These are phyloP conservation scores for Amblyraja radiata DNA, from an alignment of 2,797 vertebrate species.

Conservation along the genomic window DNA sequence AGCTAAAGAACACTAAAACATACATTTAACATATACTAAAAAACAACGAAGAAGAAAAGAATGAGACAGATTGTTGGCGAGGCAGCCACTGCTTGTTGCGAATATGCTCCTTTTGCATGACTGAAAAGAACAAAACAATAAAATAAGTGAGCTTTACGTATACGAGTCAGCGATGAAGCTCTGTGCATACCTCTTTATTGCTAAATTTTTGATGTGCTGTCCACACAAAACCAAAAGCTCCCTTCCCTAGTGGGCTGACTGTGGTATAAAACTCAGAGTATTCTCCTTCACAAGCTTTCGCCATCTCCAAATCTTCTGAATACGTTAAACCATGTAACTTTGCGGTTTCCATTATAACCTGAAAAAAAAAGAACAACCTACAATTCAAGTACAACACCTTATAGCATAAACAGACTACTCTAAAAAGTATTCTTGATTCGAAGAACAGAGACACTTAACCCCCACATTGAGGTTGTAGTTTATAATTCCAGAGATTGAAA, in stretches of 20 bases:
- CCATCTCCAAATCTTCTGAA: slow-evolving; percentile 68
- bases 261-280: slow-evolving; percentile 75
- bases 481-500: background rate
- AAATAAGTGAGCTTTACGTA: background rate
- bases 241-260: slow-evolving; percentile 73
- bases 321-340: slow-evolving; percentile 55
- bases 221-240: slow-evolving; percentile 92
- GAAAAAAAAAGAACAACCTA: background rate
- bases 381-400: background rate
- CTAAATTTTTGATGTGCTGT: slow-evolving; percentile 62
- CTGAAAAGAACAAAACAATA: background rate
- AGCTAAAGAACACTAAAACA: too few species aligned
- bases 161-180: background rate
- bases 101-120: background rate
- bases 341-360: slow-evolving; percentile 44
- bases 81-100: background rate
- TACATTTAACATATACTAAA: too few species aligned
- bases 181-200: slow-evolving; percentile 63
- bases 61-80: too few species aligned
- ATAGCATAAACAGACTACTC: background rate
- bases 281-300: slow-evolving; percentile 74
- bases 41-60: too few species aligned
- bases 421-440: background rate
- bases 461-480: background rate
- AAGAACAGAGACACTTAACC: background rate